Percentiles rank a stretch among this genome's conserved stretches.
These are phyloP conservation scores for Enteromius trimaculatus DNA, from an alignment of 2,797 vertebrate genomes.

Conservation along the genomic window DNA sequence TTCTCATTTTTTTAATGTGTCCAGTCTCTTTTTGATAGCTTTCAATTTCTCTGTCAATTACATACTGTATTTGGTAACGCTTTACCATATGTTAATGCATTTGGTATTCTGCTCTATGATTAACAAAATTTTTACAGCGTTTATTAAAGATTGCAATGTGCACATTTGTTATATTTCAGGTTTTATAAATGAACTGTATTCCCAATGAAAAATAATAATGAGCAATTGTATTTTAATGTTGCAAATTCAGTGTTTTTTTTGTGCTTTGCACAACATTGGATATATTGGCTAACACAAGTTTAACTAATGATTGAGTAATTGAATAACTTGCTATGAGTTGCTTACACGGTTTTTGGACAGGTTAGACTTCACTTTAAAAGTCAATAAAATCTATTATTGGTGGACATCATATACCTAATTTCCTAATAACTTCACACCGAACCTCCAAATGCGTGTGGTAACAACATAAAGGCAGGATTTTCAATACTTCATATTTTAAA, in stretches of 20 bases:
- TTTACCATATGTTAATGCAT: not conserved
- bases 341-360: too few relatives aligned
- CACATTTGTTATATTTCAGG: not conserved
- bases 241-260: not conserved
- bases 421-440: not conserved
- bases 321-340: too few relatives aligned
- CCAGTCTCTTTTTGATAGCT: not conserved
- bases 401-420: not conserved
- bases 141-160: not conserved
- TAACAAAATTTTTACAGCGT: too few relatives aligned
- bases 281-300: not conserved
- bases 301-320: too few relatives aligned
- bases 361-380: not conserved
- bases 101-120: not conserved
- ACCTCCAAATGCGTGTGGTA: not conserved
- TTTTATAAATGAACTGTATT: not conserved
- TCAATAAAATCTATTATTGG: not conserved
- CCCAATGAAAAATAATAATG: not conserved
- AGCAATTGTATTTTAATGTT: not conserved
- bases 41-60: not conserved
- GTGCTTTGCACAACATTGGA: not conserved
- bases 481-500: not conserved
- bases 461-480: not conserved
- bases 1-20: not conserved
- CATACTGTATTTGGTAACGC: too few relatives aligned